Evolutionary conservation across 2,113 vertebrate species (phyloP).

Genomic region (Manacus vitellinus): DNA sequence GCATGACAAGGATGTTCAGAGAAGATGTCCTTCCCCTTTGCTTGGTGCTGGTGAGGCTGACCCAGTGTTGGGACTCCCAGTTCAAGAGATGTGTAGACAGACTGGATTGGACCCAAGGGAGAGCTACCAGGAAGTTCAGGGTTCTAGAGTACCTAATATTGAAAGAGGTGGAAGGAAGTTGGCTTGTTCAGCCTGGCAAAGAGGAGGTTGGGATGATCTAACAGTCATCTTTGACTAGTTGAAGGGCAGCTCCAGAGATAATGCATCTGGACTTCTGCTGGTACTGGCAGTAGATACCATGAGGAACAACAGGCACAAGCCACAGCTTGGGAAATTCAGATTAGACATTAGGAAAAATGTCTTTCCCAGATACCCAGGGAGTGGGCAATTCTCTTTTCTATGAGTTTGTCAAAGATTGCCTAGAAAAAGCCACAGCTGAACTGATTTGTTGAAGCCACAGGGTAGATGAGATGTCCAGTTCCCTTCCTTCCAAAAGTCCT

Average conservation of each 20-base stretch:
- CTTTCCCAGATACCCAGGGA: neutral
- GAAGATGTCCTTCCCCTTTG: neutral
- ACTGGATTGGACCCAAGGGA: neutral
- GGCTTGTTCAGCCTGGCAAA: neutral
- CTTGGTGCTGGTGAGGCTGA: neutral
- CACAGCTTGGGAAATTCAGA: neutral
- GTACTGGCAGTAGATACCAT: neutral
- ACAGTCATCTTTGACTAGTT: neutral
- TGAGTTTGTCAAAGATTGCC: neutral
- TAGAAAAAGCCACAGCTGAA: neutral
- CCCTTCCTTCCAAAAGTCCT: neutral
- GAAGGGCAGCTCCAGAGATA: neutral
- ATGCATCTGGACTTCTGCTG: neutral
- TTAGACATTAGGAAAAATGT: neutral
- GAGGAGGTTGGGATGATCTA: neutral
- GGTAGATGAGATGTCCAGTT: neutral
- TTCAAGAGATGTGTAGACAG: neutral
- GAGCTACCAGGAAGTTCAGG: neutral
- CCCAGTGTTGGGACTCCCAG: neutral
- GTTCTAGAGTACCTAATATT: neutral
- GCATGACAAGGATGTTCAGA: neutral
- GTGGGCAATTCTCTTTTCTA: neutral
- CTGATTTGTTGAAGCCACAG: neutral
- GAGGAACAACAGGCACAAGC: neutral
- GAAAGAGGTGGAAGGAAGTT: neutral